Evolutionary conservation across 2,888 invertebrate species (phyloP).

Genomic region (Drosophila subquinaria): DNA sequence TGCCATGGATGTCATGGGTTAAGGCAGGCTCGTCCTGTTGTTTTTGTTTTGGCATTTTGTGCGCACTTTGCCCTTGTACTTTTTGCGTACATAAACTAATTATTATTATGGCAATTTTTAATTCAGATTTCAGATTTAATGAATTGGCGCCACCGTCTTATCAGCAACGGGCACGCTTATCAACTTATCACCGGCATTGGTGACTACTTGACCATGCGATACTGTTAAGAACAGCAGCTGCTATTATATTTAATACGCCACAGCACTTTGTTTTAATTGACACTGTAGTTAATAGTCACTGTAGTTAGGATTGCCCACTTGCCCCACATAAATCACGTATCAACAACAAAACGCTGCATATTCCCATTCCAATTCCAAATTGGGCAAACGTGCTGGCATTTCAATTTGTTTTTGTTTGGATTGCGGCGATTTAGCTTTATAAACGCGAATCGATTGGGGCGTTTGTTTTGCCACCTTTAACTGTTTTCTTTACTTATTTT

Average conservation of each 20-base stretch:
- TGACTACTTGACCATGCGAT: constrained; percentile 47
- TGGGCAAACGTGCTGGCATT: constrained; percentile 72
- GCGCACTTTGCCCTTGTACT: constrained; percentile 31
- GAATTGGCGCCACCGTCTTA: constrained; percentile 67
- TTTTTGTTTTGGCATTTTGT: constrained; percentile 58
- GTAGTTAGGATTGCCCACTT: constrained; percentile 42
- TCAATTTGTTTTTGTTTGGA: constrained; percentile 19
- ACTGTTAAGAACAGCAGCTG: constrained; percentile 13
- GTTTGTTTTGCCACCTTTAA: constrained; percentile 19
- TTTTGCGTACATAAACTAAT: constrained; percentile 51
- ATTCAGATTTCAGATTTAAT: constrained; percentile 32
- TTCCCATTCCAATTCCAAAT: constrained; percentile 40
- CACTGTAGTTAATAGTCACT: not conserved
- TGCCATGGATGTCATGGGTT: constrained; percentile 43
- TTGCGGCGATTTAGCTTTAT: constrained; percentile 25
- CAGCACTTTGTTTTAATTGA: constrained; percentile 4
- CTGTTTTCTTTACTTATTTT: not conserved
- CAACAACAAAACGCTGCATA: constrained; percentile 48
- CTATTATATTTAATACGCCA: constrained; percentile 7
- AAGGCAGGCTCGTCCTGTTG: constrained; percentile 15
- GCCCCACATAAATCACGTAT: constrained; percentile 72
- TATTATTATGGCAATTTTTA: constrained; percentile 38
- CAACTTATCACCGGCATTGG: constrained; percentile 72
- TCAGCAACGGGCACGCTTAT: constrained; percentile 58
- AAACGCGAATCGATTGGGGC: constrained; percentile 40